Conservation (phyloP, 2,888 invertebrate genomes). For the Drosophila infuscata region DNA sequence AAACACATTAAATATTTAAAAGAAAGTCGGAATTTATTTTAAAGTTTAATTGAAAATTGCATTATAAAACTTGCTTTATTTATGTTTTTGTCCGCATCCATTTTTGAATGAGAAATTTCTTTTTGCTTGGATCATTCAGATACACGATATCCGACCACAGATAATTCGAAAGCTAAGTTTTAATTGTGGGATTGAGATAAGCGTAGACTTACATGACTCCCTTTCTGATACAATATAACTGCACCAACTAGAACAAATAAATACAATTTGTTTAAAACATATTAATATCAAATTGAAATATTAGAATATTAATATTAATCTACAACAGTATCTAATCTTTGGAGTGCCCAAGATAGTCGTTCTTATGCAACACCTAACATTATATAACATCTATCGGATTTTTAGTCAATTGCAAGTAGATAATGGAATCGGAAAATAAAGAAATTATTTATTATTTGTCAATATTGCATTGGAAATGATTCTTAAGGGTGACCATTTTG, state of each 20-base stretch:
- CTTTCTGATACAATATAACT: background rate
- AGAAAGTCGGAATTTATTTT: background rate
- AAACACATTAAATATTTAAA: background rate
- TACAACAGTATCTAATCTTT: background rate
- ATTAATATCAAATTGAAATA: background rate
- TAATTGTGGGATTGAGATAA: background rate
- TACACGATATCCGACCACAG: background rate
- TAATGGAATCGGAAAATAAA: background rate
- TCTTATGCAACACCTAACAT: background rate
- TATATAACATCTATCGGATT: background rate
- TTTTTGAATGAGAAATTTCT: background rate
- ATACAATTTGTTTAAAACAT: background rate
- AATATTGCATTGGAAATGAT: background rate
- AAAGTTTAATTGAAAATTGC: background rate
- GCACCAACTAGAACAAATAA: too few species aligned
- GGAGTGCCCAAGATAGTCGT: background rate
- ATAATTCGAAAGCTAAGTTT: background rate
- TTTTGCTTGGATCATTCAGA: background rate
- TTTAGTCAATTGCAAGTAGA: background rate
- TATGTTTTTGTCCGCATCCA: background rate
- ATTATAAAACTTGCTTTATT: too few species aligned
- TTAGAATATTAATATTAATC: background rate
- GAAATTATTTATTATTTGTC: background rate
- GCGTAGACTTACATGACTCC: background rate
- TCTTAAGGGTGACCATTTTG: background rate